Conservation (phyloP, 2,888 invertebrate species). For the Globia sparganii region DNA sequence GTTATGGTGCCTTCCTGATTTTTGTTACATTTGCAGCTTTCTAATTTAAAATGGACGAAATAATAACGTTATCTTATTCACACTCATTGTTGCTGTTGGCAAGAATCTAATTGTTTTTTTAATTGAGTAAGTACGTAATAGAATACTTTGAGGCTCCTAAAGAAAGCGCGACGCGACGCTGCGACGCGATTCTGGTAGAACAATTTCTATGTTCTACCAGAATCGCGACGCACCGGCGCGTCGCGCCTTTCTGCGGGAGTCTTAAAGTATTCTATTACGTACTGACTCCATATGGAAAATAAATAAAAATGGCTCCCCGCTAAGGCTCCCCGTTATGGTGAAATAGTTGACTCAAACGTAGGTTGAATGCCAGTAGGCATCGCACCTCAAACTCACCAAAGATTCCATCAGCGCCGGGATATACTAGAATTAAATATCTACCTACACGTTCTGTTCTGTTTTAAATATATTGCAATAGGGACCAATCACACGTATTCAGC, state of each 20-base stretch:
- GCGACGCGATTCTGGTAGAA: neutral
- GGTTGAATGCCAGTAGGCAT: neutral
- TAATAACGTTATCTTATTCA: neutral
- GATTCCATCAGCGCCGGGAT: neutral
- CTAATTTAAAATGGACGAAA: constrained; percentile 15
- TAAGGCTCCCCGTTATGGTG: neutral
- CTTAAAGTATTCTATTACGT: no score
- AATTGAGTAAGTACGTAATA: neutral
- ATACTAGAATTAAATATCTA: neutral
- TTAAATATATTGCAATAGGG: neutral
- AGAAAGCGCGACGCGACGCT: neutral
- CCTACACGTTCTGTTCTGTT: neutral
- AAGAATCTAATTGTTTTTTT: neutral
- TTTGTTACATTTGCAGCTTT: constrained; percentile 49
- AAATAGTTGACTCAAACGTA: no score
- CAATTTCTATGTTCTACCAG: neutral
- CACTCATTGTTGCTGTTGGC: no score
- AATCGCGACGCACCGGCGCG: no score
- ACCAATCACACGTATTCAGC: no score
- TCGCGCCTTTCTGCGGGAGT: no score
- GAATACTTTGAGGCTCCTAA: neutral
- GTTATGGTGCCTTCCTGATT: constrained; percentile 40
- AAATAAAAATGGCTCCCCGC: no score
- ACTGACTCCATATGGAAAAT: no score
- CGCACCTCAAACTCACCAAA: neutral